Evolutionary conservation across 2,113 vertebrate species (phyloP).

Genomic region (Festucalex cinctus): DNA sequence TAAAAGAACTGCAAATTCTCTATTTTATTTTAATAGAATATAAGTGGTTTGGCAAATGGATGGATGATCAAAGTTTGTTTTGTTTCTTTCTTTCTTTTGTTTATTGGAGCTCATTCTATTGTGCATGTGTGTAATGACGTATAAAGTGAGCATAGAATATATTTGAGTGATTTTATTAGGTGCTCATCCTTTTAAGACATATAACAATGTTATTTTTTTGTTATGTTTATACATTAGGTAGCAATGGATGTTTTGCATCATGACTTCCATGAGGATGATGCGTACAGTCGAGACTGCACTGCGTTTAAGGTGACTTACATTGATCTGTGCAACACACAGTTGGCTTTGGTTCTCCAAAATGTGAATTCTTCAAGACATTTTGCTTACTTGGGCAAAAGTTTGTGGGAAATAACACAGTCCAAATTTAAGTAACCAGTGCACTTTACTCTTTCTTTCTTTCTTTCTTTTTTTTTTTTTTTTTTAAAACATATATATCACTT

Average conservation of each 20-base stretch:
- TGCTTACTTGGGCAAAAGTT: too few relatives aligned
- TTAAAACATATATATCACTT: neutral
- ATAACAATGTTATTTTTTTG: neutral
- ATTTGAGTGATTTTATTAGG: too few relatives aligned
- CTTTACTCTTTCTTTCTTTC: neutral
- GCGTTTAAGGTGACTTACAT: constrained; percentile 83
- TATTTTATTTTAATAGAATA: too few relatives aligned
- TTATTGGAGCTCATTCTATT: neutral
- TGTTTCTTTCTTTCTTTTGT: neutral
- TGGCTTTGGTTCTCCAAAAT: too few relatives aligned
- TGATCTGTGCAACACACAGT: neutral
- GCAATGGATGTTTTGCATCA: constrained; percentile 74
- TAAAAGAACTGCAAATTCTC: too few relatives aligned
- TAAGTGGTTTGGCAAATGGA: too few relatives aligned
- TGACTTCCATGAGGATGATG: constrained; percentile 82
- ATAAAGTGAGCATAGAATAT: neutral
- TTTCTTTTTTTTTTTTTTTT: neutral
- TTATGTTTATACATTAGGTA: constrained; percentile 67
- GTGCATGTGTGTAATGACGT: neutral
- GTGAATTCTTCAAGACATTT: too few relatives aligned
- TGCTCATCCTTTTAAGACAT: neutral
- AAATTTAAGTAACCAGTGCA: too few relatives aligned
- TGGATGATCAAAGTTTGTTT: too few relatives aligned
- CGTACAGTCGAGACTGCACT: constrained; percentile 82
- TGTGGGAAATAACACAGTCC: too few relatives aligned